Conservation (phyloP, 2,888 invertebrate genomes). For the Steinernema hermaphroditum region DNA sequence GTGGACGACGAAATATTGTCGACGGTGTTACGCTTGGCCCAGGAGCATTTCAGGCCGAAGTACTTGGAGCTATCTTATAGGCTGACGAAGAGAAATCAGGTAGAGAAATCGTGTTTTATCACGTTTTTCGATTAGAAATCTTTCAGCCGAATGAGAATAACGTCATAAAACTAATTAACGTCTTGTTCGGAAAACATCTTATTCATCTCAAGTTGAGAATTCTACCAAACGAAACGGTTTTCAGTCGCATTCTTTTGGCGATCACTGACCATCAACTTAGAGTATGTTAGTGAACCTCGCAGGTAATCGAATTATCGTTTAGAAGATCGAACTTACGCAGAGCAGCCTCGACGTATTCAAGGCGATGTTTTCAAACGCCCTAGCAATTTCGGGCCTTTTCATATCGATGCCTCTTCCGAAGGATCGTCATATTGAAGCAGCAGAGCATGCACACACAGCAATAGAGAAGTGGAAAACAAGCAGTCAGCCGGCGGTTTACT, state of each 20-base stretch:
- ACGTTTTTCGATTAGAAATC: not conserved
- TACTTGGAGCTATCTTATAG: not conserved
- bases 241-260: not conserved
- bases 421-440: not conserved
- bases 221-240: not conserved
- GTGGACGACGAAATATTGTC: not conserved
- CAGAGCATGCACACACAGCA: not conserved
- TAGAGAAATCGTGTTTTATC: not conserved
- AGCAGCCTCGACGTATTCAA: not conserved
- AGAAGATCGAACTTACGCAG: not conserved
- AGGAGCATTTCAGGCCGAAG: not conserved
- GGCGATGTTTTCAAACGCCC: not conserved
- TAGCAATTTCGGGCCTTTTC: not conserved
- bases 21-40: not conserved
- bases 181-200: not conserved
- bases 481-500: not conserved
- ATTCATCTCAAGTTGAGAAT: not conserved
- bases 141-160: not conserved
- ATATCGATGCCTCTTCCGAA: not conserved
- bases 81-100: not conserved
- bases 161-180: not conserved
- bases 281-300: not conserved
- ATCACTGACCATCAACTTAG: not conserved
- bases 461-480: not conserved
- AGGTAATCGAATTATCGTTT: not conserved